Conservation (phyloP, 2,797 vertebrate genomes). For the Pteronotus mesoamericanus region DNA sequence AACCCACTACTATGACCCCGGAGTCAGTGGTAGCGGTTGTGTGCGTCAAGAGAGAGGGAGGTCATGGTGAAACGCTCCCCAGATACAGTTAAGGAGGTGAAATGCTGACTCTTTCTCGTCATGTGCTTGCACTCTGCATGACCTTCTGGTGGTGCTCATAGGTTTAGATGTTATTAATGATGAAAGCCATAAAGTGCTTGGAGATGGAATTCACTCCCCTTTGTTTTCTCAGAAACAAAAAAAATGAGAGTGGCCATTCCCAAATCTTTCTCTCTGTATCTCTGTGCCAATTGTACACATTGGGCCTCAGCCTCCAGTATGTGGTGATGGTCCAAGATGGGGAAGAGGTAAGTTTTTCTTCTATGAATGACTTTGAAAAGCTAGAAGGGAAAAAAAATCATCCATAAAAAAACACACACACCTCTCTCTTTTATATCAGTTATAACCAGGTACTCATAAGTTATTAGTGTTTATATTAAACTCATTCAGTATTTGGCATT, state of each 20-base stretch:
- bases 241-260: neutral
- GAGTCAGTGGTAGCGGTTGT: neutral
- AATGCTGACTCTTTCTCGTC: no score
- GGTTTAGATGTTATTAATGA: neutral
- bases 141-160: neutral
- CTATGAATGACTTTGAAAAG: neutral
- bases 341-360: neutral
- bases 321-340: neutral
- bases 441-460: neutral
- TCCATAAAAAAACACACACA: neutral
- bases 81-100: neutral
- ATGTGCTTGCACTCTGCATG: fast-evolving
- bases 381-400: neutral
- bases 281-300: neutral
- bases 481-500: neutral
- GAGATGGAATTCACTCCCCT: neutral
- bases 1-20: neutral
- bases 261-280: neutral
- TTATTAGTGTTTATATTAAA: neutral
- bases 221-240: neutral
- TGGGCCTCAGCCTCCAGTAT: neutral
- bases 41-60: neutral
- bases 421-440: neutral
- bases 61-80: neutral
- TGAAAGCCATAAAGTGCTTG: neutral